Evolutionary conservation across 2,888 invertebrate genomes (phyloP), one percentile per base, ranked within the genome.

Genomic region (Platycheirus albimanus): DNA sequence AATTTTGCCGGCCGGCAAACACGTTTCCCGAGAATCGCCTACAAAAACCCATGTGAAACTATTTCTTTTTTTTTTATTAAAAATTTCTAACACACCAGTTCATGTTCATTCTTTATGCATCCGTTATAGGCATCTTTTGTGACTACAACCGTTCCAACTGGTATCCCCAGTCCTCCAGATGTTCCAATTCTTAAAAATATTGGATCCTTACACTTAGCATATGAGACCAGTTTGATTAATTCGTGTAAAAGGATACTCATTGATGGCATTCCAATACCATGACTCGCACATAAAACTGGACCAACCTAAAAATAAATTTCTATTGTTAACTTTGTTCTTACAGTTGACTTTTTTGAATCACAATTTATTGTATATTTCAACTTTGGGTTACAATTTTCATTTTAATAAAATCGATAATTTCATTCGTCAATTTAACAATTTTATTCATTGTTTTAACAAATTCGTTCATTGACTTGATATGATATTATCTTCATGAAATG

Each of bases 191-290:
- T 93, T 91, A 99, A 95, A 92, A 99, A 97, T 64, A 97, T 92
- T 0, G 98, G 98, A 90, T 97, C 96, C 64, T 92, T 93, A 72
- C 94, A 95, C 88, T 94, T 95, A n/a, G 99, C 98, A 88, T 97
- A 96, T 88, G 94, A 94, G 93, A 99, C 95, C 86, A 99, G 92
- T 92, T 99, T 99, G 87, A 99, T 96, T 66, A 98, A 92, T 92
- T 99, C 99, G 89, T 99, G 98, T n/a, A 99, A 93, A 63, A 99
- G 92, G 84, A 99, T 98, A n/a, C 97, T 96, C 84, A 98, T 94
- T 0, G 99, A 98, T 0, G 99, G 97, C 77, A 97, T 95, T 1
- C 99, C 99, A 95, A 99, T 98, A 24, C 99, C 99, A 88, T 99
- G 99, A 36, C 90, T 91, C 10, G 87, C 89, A 58, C 89, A 90